phyloP scores from a whole-genome alignment of 2,797 vertebrate species.

The Fratercula arctica region DNA sequence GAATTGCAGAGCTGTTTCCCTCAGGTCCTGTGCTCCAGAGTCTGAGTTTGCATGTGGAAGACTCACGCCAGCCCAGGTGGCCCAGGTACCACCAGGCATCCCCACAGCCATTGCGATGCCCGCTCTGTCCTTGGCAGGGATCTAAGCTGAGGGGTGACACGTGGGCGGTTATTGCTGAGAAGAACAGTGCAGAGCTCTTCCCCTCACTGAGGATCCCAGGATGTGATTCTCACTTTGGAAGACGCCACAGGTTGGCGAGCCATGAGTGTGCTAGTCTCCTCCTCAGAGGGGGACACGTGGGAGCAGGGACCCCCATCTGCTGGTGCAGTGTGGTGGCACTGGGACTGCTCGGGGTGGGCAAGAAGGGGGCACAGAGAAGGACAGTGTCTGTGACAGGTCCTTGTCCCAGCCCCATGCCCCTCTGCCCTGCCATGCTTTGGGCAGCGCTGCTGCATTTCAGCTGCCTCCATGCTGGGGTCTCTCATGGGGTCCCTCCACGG shows the following conservation, averaged over 20 bases:
- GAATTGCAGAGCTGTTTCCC: not conserved
- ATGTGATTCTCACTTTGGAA: not conserved
- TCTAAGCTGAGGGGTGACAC: not conserved
- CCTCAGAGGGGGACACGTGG: fast-evolving
- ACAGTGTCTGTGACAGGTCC: fast-evolving
- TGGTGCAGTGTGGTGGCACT: fast-evolving
- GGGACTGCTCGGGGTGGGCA: fast-evolving
- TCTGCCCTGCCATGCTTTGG: not conserved
- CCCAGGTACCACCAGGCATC: fast-evolving
- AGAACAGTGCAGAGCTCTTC: not conserved
- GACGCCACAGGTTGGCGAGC: not conserved
- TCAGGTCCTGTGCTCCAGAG: not conserved
- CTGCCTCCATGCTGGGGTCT: not conserved
- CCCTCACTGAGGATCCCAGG: not conserved
- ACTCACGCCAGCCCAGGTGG: not conserved
- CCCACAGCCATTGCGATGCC: fast-evolving
- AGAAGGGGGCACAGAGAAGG: not conserved
- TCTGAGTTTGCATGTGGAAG: not conserved
- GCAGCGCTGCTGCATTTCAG: not conserved
- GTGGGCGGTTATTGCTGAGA: not conserved
- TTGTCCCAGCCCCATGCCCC: not conserved
- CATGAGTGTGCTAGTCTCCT: fast-evolving
- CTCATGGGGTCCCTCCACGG: fast-evolving
- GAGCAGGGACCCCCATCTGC: not conserved
- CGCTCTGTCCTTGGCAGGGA: fast-evolving